Evolutionary conservation across 2,113 vertebrate species (phyloP), one percentile per base, ranked within the genome.

Genomic region (Nothocercus nigrocapillus): DNA sequence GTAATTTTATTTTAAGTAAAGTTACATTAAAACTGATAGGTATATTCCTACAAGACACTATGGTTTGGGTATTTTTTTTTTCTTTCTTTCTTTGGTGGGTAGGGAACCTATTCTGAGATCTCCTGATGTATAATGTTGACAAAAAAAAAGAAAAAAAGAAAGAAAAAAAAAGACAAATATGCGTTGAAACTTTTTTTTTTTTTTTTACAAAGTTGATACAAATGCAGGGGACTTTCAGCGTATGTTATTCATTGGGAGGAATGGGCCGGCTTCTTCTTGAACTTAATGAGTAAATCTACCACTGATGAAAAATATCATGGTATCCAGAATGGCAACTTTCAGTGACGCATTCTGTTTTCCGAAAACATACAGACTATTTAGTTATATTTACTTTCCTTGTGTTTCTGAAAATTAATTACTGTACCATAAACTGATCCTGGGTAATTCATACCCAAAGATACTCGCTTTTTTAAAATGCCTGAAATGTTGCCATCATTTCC

Each of bases 401-500:
- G 72, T 58, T 95, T 28, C 64, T 80, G 61, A 92, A 94, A 70
- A 94, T 95, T 87, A 95, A 96, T 94, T 91, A 68, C 62, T 94
- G 27, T 91, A 93, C 69, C 83, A 94, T 61, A 90, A 86, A 92
- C 91, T 90, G 20, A 70, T 53, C 5, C 45, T 44, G 88, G 21
- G 73, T 84, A 67, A 96, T 90, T 73, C 82, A 91, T 83, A 93
- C 27, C 44, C 49, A 96, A 82, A 64, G 76, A 95, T 82, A 89
- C 80, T 25, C 44, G 40, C 49, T 96, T 93, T 91, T 51, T 95
- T 94, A 96, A 95, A 96, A 87, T 93, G 91, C 56, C 38, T 97
- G 86, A 16, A 84, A 85, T 11, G 7, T 93, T 96, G 53, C 77
- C 67, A 68, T 95, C 44, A 85, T 80, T 97, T 97, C 21, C 18